Base-by-base conservation (phyloP, 2,113 vertebrate genomes). In the Numida meleagris region DNA sequence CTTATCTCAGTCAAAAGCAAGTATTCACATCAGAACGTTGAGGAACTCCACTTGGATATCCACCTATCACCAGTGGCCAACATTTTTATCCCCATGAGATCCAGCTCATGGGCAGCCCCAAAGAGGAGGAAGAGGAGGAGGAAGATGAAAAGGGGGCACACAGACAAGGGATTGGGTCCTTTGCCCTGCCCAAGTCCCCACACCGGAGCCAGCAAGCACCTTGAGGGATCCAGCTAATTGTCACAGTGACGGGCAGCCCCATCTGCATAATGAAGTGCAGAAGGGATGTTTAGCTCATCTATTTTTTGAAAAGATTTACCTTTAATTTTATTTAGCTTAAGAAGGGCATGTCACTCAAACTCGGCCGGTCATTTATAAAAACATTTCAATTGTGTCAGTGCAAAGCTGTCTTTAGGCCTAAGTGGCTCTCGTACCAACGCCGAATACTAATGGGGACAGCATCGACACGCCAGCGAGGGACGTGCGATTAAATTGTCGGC, bases 311-410 rank as follows among this genome's bases (percentile, higher is more conserved):
- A 86, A 96, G 97, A 96, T 96, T 98, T 97, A 96, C 94, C 96
- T 96, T 93, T 97, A 94, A 95, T 96, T 97, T 97, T 94, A 96
- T 97, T 97, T 97, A 95, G 97, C 95, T 94, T 93, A 95, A 97
- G 98, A 97, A 98, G 97, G 97, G 96, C 97, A 97, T 38, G 96
- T 97, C 98, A 97, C 96, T 98, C 98, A 97, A 96, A 95, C 10
- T 90, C 29, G 1, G 33, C 87, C 16, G 95, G 97, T 95, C 97
- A 87, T 96, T 98, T 97, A 96, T 94, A 97, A 96, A 96, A 95
- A 96, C 96, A 96, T 97, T 97, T 96, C 97, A 89, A 95, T 78
- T 94, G 97, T 97, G 97, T 86, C 97, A 93, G 92, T 24, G 91
- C 86, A 71, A 91, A 97, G 96, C 97, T 96, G 97, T 96, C 96